Conservation (phyloP, 2,113 vertebrate species). For the Indicator indicator region DNA sequence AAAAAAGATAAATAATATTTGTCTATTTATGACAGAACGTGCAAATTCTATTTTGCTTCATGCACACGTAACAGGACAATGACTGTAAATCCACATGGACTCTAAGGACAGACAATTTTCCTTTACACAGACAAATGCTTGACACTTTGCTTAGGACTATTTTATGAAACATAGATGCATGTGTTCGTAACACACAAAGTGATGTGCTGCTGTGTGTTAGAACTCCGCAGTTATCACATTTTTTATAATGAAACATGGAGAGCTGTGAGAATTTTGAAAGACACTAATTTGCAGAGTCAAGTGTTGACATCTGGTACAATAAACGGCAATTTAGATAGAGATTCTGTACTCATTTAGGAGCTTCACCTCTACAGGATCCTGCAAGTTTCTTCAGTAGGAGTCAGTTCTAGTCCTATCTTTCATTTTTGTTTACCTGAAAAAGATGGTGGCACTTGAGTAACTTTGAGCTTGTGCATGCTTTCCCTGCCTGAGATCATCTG, state of each 20-base stretch:
- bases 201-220: background rate
- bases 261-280: background rate
- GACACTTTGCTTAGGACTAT: background rate
- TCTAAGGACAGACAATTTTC: background rate
- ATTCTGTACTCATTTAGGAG: background rate
- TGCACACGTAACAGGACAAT: background rate
- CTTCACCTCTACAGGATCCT: background rate
- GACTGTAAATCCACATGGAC: background rate
- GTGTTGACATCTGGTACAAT: background rate
- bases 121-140: background rate
- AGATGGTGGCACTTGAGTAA: slow-evolving; percentile 84
- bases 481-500: slow-evolving; percentile 85
- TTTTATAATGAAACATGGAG: background rate
- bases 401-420: background rate
- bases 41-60: background rate
- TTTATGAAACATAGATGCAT: background rate
- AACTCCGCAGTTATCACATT: background rate
- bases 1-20: background rate
- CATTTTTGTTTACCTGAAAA: slow-evolving; percentile 82
- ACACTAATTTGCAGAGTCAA: background rate
- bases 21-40: background rate
- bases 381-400: background rate
- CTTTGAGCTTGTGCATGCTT: slow-evolving; percentile 81
- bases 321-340: background rate
- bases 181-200: background rate